These are phyloP conservation scores for Microtus ochrogaster DNA, from an alignment of 2,113 vertebrate species.

Conservation along the genomic window DNA sequence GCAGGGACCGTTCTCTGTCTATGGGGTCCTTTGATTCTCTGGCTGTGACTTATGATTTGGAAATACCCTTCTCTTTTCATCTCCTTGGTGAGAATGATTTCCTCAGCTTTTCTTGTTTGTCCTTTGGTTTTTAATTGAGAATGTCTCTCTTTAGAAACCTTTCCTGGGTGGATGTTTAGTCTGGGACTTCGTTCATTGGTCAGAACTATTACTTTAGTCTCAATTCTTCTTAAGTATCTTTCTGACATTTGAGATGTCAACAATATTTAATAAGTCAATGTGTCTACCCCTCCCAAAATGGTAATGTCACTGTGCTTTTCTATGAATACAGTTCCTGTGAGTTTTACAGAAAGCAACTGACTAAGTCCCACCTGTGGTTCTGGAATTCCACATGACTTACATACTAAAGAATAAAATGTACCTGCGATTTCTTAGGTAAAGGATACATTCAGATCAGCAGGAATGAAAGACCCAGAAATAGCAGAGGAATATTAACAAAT, in stretches of 20 bases:
- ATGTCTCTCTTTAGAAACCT: neutral
- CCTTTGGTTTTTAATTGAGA: neutral
- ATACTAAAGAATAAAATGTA: conserved; percentile 27
- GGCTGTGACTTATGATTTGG: neutral
- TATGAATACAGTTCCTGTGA: neutral
- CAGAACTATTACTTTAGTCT: conserved; percentile 29
- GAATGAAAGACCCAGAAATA: neutral
- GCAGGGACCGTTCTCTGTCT: neutral
- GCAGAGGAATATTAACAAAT: neutral
- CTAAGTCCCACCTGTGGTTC: conserved; percentile 39
- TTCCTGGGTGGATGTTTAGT: neutral
- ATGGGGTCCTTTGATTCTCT: neutral
- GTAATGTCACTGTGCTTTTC: neutral
- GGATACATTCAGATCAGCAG: neutral
- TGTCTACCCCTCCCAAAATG: conserved; percentile 36
- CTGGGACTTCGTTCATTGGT: neutral
- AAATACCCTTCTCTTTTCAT: neutral
- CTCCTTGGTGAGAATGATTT: neutral
- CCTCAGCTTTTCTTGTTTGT: neutral
- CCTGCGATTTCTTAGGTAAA: conserved; percentile 42
- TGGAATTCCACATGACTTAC: neutral
- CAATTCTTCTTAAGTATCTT: neutral
- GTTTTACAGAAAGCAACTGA: neutral
- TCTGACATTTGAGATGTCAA: conserved; percentile 48
- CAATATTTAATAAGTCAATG: conserved; percentile 43